Percentiles rank a stretch among this genome's conserved stretches.
Conservation (phyloP, 1,140 invertebrate species). For the Aphaenogaster floridana region DNA sequence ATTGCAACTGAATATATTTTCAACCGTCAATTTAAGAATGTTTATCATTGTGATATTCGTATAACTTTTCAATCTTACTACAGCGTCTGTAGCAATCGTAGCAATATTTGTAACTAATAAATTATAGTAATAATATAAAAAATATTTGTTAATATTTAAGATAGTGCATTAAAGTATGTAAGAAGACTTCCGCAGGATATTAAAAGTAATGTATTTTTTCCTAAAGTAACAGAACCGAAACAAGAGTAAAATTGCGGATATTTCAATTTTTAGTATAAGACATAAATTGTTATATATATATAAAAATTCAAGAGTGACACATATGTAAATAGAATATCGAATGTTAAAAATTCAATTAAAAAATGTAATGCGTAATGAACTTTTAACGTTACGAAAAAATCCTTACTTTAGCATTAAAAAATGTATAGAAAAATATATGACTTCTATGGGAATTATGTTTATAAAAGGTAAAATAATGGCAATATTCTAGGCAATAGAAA, state of each 20-base stretch:
- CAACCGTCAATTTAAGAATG: conserved; percentile 1
- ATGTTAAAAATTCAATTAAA: not conserved
- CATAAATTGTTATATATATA: not conserved
- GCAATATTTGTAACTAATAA: not conserved
- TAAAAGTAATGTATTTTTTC: not conserved
- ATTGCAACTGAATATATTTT: conserved; percentile 50
- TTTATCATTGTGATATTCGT: not conserved
- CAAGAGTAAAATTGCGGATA: not conserved
- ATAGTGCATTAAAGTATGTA: not conserved
- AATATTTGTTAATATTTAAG: conserved; percentile 3
- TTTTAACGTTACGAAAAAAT: conserved; percentile 1
- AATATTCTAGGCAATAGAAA: not conserved
- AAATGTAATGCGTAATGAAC: not conserved
- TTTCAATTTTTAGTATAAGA: not conserved
- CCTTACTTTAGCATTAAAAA: not conserved
- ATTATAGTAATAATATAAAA: conserved; percentile 13
- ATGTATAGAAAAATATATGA: not conserved
- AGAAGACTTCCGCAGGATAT: not conserved
- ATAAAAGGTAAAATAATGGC: not conserved
- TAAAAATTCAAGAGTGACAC: not conserved
- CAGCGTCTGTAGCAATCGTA: not conserved
- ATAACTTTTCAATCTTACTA: not conserved
- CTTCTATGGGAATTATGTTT: not conserved
- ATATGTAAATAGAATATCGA: not conserved
- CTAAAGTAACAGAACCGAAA: not conserved